Evolutionary conservation across 2,113 vertebrate genomes (phyloP), one percentile per base, ranked within the genome.

Genomic region (Anguilla japonica): DNA sequence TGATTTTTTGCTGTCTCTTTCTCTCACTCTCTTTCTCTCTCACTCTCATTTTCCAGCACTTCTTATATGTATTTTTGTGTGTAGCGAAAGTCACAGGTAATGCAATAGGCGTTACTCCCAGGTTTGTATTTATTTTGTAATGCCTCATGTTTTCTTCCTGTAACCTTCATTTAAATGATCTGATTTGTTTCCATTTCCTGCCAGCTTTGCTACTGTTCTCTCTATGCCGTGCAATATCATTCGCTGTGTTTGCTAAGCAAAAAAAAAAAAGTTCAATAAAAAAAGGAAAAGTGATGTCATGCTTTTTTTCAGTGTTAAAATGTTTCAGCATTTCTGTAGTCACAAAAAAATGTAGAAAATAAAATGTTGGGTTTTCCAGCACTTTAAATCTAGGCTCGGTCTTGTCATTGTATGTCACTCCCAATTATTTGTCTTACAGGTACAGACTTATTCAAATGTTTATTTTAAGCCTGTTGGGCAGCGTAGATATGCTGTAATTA

Each of bases 301-400:
- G 96, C 97, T 98, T 97, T 95, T 67, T 95, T 98, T 97, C 96
- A 97, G 96, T 98, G 97, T 99, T 98, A 95, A 96, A 96, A 97
- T 98, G 97, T 98, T 97, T 98, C 97, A 95, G 96, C 97, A 96
- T 98, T 98, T 98, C 97, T 98, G 97, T 98, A 98, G 98, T 98
- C 96, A 96, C 96, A 95, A 96, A 94, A 34, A 96, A 95, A 97
- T 96, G 96, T 98, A 98, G 96, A 98, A 96, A 98, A 98, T 98
- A 98, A 99, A 98, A 95, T 94, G 96, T 97, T 98, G 97, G 96
- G 96, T 97, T 98, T 98, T 98, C 97, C 97, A 98, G 96, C 97
- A 96, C 96, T 96, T 97, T 96, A 96, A 95, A 96, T 95, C 91
- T 93, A 94, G 94, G 91, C 85, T 94, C 92, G 89, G 67, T 95